Percentiles rank a stretch among this genome's conserved stretches.
Conservation (phyloP, 2,113 vertebrate genomes). For the Aspidoscelis tigris region DNA sequence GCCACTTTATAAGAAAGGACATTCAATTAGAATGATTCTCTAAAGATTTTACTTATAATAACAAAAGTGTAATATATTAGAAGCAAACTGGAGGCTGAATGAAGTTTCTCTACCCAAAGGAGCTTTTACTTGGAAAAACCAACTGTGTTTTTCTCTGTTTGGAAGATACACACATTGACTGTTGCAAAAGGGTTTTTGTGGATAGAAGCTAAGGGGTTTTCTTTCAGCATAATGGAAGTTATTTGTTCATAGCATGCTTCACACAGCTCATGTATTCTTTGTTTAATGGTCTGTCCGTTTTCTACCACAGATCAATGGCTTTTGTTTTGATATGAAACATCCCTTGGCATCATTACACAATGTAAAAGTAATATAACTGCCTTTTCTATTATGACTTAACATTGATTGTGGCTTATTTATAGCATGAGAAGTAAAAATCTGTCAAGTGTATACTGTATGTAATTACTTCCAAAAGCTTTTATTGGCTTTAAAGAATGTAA, state of each 20-base stretch:
- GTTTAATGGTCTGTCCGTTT: slow-evolving; percentile 12
- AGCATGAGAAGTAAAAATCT: slow-evolving; percentile 64
- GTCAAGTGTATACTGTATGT: slow-evolving; percentile 63
- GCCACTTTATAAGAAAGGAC: no score
- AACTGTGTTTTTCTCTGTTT: neutral
- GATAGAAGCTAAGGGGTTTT: neutral
- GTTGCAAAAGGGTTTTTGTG: neutral
- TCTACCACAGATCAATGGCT: slow-evolving; percentile 33
- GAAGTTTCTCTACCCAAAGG: neutral
- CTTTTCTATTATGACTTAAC: slow-evolving; percentile 68
- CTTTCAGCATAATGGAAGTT: slow-evolving; percentile 9
- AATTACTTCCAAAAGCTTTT: slow-evolving; percentile 71
- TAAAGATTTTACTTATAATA: neutral
- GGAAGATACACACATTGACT: neutral
- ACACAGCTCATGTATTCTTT: slow-evolving; percentile 23
- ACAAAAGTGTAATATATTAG: neutral
- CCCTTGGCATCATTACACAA: slow-evolving; percentile 44
- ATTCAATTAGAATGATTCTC: neutral
- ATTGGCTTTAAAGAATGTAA: slow-evolving; percentile 56
- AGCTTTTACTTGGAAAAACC: neutral
- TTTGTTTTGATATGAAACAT: slow-evolving; percentile 50
- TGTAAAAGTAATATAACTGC: slow-evolving; percentile 59
- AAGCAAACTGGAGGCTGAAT: neutral
- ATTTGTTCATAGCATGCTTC: neutral
- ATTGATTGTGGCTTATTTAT: slow-evolving; percentile 71